A percentile compares a stretch with the other conserved stretches of the same genome.
Conservation (phyloP, 2,888 invertebrate species). For the Ophraella communa region DNA sequence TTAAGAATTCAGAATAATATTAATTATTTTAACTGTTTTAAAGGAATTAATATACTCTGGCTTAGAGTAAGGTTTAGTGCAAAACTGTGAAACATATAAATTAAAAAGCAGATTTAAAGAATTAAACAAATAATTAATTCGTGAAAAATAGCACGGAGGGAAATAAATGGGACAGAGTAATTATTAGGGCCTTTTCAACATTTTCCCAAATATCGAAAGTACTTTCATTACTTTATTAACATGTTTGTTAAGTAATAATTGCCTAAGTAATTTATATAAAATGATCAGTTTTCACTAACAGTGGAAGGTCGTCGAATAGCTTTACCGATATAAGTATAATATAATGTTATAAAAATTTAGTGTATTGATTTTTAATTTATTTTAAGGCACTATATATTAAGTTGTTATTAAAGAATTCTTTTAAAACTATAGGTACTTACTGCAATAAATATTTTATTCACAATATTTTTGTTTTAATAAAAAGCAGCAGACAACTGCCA, state of each 20-base stretch:
- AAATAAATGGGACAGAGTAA: too few relatives aligned
- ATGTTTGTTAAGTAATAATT: background rate
- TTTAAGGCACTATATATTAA: slow-evolving; percentile 7
- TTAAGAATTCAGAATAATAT: too few relatives aligned
- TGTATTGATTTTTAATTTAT: background rate
- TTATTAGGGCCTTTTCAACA: too few relatives aligned
- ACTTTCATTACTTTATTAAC: background rate
- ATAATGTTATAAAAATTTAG: background rate
- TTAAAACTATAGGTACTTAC: background rate
- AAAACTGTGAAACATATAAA: too few relatives aligned
- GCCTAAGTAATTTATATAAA: background rate
- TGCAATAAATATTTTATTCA: slow-evolving; percentile 5
- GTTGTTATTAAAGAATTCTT: background rate
- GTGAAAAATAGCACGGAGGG: too few relatives aligned
- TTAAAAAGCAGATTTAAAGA: too few relatives aligned
- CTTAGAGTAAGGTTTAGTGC: too few relatives aligned
- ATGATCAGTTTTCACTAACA: slow-evolving; percentile 3
- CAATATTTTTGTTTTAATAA: background rate
- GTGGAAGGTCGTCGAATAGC: slow-evolving; percentile 6
- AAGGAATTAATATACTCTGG: too few relatives aligned
- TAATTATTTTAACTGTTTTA: too few relatives aligned
- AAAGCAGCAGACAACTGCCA: background rate
- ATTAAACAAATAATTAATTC: too few relatives aligned
- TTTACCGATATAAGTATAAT: background rate
- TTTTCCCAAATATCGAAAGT: background rate